A percentile compares a stretch with the other conserved stretches of the same genome.
phyloP scores from a whole-genome alignment of 2,888 invertebrate species.

The Perithous albicinctus region DNA sequence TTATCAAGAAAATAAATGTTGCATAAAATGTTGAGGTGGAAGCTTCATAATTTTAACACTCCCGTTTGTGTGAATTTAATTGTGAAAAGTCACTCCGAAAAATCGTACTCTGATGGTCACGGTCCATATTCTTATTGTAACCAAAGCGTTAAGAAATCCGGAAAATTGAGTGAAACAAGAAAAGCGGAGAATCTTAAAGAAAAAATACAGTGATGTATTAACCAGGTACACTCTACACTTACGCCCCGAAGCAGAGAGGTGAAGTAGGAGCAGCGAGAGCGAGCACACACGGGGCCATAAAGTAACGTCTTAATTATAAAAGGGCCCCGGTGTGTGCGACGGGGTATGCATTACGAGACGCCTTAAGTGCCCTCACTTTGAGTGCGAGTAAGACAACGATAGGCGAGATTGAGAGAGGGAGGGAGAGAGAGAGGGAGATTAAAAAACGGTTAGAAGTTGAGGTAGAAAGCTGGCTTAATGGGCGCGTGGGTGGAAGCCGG shows the following conservation, averaged over 20 bases:
- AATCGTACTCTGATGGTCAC: too few relatives aligned
- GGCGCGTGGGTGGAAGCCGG: conserved; percentile 77
- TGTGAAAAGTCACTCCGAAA: too few relatives aligned
- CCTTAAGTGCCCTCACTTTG: conserved; percentile 70
- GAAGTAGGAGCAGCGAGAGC: conserved; percentile 66
- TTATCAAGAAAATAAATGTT: too few relatives aligned
- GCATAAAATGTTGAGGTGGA: too few relatives aligned
- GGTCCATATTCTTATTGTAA: too few relatives aligned
- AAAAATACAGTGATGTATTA: conserved; percentile 20
- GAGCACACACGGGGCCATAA: conserved; percentile 73
- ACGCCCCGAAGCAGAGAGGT: conserved; percentile 45
- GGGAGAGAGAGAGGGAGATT: too few relatives aligned
- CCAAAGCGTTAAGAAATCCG: too few relatives aligned
- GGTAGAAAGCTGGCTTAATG: conserved; percentile 73
- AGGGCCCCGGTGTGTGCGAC: conserved; percentile 72
- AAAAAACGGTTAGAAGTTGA: conserved; percentile 50
- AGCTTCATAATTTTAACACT: too few relatives aligned
- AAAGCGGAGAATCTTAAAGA: conserved; percentile 8
- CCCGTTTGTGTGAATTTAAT: too few relatives aligned
- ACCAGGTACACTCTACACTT: conserved; percentile 59
- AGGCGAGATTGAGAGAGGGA: conserved; percentile 59
- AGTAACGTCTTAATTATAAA: conserved; percentile 83
- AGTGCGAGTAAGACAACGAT: conserved; percentile 9
- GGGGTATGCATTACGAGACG: conserved; percentile 75
- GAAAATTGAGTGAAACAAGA: conserved; percentile 24